Evolutionary conservation across 2,797 vertebrate genomes (phyloP).

Genomic region (Galago senegalensis): DNA sequence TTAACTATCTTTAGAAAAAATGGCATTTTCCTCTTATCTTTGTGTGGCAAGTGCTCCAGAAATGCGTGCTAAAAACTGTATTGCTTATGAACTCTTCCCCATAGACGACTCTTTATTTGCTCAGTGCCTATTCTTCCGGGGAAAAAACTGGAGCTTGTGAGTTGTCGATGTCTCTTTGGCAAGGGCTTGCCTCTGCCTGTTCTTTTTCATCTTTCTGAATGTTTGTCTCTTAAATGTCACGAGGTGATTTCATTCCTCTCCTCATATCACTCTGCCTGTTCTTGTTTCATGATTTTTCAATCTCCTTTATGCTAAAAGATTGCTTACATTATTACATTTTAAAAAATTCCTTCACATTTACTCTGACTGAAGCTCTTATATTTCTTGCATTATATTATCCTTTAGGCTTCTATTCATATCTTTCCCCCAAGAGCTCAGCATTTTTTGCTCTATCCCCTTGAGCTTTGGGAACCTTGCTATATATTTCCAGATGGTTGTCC

Average conservation of each 20-base stretch:
- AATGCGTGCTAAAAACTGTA: not conserved
- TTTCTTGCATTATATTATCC: not conserved
- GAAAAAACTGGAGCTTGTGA: not conserved
- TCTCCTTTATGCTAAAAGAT: conserved; percentile 30
- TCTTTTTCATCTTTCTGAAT: not conserved
- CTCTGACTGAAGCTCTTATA: not conserved
- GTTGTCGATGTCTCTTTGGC: not conserved
- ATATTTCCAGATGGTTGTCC: conserved; percentile 30
- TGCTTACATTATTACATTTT: conserved; percentile 15
- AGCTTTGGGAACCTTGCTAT: not conserved
- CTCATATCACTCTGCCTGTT: not conserved
- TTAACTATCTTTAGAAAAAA: not conserved
- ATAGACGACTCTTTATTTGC: not conserved
- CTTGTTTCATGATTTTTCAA: not conserved
- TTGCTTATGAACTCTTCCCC: not conserved
- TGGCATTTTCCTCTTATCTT: not conserved
- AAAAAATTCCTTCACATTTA: conserved; percentile 38
- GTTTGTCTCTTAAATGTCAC: not conserved
- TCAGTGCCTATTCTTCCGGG: not conserved
- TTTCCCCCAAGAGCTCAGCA: not conserved
- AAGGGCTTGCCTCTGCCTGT: not conserved
- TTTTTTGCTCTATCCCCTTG: not conserved
- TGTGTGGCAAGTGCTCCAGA: not conserved
- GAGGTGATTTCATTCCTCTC: not conserved
- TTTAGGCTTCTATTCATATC: not conserved